Evolutionary conservation across 1,140 invertebrate genomes (phyloP).

Genomic region (Monomorium pharaonis): DNA sequence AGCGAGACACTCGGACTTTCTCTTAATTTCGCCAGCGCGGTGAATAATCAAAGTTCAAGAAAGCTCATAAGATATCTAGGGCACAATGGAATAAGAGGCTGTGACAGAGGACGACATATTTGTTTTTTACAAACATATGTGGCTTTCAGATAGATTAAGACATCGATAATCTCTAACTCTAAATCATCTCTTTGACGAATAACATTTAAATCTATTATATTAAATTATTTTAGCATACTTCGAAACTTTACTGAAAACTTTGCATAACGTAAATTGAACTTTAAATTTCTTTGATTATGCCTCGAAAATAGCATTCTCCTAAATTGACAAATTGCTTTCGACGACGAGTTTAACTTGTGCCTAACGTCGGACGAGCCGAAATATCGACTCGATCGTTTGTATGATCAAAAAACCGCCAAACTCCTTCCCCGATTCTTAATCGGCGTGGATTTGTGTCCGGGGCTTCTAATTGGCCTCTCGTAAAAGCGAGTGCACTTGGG

Average conservation of each 20-base stretch:
- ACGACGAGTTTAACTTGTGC: background rate
- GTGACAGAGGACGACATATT: background rate
- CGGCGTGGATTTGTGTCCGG: background rate
- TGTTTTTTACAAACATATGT: background rate
- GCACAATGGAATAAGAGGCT: background rate
- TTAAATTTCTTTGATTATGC: conserved; percentile 4
- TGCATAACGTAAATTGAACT: background rate
- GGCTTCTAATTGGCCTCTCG: conserved; percentile 15
- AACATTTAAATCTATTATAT: too few relatives aligned
- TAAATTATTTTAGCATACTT: background rate
- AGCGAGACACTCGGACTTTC: background rate
- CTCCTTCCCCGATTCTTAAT: conserved; percentile 11
- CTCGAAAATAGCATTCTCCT: background rate
- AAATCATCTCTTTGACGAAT: background rate
- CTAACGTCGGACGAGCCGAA: too few relatives aligned
- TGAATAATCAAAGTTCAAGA: conserved; percentile 18
- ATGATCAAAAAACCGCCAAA: background rate
- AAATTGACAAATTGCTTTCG: conserved; percentile 2
- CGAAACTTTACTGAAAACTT: background rate
- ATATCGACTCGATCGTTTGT: background rate
- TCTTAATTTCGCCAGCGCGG: background rate
- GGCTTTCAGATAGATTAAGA: background rate
- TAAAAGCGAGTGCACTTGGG: background rate
- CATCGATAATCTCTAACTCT: background rate
- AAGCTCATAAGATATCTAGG: background rate